A percentile compares a stretch with the other conserved stretches of the same genome.
These are phyloP conservation scores for Ptyas mucosa DNA, from an alignment of 2,113 vertebrate genomes.

Conservation along the genomic window DNA sequence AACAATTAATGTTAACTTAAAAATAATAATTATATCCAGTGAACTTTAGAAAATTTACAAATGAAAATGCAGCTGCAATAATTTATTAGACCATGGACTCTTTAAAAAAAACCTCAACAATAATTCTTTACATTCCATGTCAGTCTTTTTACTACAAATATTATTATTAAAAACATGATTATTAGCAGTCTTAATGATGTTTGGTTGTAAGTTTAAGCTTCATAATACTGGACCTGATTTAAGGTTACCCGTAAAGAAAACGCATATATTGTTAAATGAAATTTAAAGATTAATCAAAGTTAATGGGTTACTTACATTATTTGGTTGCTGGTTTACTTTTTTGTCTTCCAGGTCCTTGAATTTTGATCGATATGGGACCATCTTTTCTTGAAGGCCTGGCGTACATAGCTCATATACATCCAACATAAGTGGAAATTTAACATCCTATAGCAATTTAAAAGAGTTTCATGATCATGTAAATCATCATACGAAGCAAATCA, in stretches of 20 bases:
- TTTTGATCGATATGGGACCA: constrained; percentile 87
- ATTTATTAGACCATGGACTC: neutral
- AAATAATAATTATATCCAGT: neutral
- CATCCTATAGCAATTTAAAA: constrained; percentile 74
- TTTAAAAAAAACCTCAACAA: neutral
- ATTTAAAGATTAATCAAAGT: neutral
- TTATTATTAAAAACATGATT: neutral
- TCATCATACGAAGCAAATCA: neutral
- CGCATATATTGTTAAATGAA: neutral
- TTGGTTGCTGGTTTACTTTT: constrained; percentile 85
- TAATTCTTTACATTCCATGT: neutral
- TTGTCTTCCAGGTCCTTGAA: constrained; percentile 96
- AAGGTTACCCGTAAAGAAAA: neutral
- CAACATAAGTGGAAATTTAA: constrained; percentile 99
- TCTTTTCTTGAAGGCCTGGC: constrained; percentile 90
- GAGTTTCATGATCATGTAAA: neutral
- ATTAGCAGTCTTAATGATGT: neutral
- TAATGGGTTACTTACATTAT: constrained; percentile 71
- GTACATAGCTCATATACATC: constrained; percentile 97
- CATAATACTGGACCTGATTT: neutral
- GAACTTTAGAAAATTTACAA: neutral
- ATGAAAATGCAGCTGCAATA: neutral
- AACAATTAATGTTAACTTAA: neutral
- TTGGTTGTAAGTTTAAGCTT: neutral
- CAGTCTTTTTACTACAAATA: neutral